Evolutionary conservation across 2,888 invertebrate species (phyloP), one percentile per base, ranked within the genome.

Genomic region (Lasioglossum oenotherae): DNA sequence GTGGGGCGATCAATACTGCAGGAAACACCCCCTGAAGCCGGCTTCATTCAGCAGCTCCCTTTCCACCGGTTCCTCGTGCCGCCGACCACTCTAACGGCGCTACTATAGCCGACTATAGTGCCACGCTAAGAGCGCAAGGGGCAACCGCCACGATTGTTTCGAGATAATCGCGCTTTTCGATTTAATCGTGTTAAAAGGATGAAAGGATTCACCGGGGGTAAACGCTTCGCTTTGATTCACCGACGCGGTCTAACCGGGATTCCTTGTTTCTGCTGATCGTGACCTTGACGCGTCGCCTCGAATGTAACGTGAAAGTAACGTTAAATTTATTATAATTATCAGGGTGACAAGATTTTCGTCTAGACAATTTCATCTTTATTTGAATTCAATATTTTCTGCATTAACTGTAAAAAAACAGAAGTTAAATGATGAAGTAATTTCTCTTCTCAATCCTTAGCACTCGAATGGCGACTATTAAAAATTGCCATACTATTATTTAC

Each of bases 1-100:
- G 92, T 94, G 94, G 93, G 93, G 91, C 93, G 94, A 94, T 94
- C 94, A 93, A 94, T 94, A 94, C 93, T 89, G 93, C 91, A 87
- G 89, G 84, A 91, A 60, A 90, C 90, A 91, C 80, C 89, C 89
- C 87, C 89, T 86, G 88, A 91, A 89, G 86, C 92, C 91, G 90
- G 88, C 92, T 92, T 92, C 93, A 92, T 92, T 92, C 92, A 92
- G 90, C 85, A 90, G 85, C 87, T 82, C 88, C 73, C 85, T 87
- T 81, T 60, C 82, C 84, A 83, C 74, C 85, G 80, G 46, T 78
- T 82, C 82, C 83, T 81, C 81, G 74, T 84, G 46, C 64, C 78
- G 69, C 79, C 72, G 60, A 67, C 74, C 73, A 19, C 67, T 85
- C 57, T 67, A 80, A 80, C 87, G 72, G 49, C 57, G 82, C 69